Evolutionary conservation across 2,888 invertebrate species (phyloP).

Genomic region (Epinotia bilunana): DNA sequence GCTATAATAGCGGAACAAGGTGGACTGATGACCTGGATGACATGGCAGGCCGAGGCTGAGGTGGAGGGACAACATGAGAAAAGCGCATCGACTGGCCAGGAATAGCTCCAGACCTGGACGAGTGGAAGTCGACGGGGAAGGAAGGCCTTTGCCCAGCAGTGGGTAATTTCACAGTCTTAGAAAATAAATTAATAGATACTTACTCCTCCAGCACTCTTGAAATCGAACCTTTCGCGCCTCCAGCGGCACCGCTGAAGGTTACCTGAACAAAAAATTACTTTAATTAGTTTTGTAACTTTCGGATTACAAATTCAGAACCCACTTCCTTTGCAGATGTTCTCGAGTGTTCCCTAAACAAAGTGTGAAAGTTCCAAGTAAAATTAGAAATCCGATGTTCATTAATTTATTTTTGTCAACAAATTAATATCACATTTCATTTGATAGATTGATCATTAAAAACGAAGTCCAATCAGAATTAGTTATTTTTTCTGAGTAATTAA

Average conservation of each 20-base stretch:
- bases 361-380: background rate
- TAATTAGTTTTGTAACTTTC: conserved; percentile 28
- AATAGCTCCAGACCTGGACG: too few relatives aligned
- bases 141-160: too few relatives aligned
- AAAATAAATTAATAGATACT: conserved; percentile 9
- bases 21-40: too few relatives aligned
- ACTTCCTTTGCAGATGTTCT: background rate
- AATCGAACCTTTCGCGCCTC: conserved; percentile 19
- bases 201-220: conserved; percentile 43
- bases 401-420: background rate
- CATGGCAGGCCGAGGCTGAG: too few relatives aligned
- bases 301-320: conserved; percentile 9
- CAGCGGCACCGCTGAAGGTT: conserved; percentile 6
- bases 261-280: conserved; percentile 35
- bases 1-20: too few relatives aligned
- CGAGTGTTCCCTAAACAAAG: background rate
- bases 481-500: background rate
- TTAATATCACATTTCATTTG: background rate
- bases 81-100: too few relatives aligned
- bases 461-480: background rate
- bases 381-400: background rate
- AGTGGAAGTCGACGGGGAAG: too few relatives aligned
- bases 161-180: too few relatives aligned
- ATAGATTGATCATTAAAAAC: background rate
- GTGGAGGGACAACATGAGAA: too few relatives aligned